Conservation (phyloP, 1,140 invertebrate genomes). For the Sinonovacula constricta region DNA sequence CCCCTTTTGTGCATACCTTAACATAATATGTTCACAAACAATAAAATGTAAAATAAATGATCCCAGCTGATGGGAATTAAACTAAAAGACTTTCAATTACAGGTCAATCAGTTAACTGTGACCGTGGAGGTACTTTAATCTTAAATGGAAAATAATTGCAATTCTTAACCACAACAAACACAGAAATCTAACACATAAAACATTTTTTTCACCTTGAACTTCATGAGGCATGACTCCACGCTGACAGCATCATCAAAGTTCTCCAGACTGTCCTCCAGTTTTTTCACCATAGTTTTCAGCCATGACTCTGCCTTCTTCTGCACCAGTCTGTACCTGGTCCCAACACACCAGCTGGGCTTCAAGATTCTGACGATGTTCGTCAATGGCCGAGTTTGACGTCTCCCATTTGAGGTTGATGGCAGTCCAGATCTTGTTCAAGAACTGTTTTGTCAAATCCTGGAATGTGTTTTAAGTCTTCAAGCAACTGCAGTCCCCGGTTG, state of each 20-base stretch:
- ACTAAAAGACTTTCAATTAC: too few relatives aligned
- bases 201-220: constrained; percentile 86
- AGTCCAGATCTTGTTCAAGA: constrained; percentile 76
- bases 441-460: constrained; percentile 84
- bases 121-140: too few relatives aligned
- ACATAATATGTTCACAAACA: too few relatives aligned
- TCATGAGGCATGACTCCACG: constrained; percentile 86
- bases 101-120: too few relatives aligned
- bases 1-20: too few relatives aligned
- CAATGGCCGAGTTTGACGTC: constrained; percentile 82
- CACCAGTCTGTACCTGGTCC: constrained; percentile 93
- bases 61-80: too few relatives aligned
- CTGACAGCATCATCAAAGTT: constrained; percentile 89
- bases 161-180: neutral
- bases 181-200: neutral
- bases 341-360: constrained; percentile 94
- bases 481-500: constrained; percentile 70
- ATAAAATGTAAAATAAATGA: too few relatives aligned
- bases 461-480: constrained; percentile 81
- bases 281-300: constrained; percentile 89
- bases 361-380: constrained; percentile 82
- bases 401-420: constrained; percentile 85
- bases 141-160: too few relatives aligned
- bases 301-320: constrained; percentile 90
- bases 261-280: constrained; percentile 86